Conservation (phyloP, 2,797 vertebrate genomes). For the Notamacropus eugenii region DNA sequence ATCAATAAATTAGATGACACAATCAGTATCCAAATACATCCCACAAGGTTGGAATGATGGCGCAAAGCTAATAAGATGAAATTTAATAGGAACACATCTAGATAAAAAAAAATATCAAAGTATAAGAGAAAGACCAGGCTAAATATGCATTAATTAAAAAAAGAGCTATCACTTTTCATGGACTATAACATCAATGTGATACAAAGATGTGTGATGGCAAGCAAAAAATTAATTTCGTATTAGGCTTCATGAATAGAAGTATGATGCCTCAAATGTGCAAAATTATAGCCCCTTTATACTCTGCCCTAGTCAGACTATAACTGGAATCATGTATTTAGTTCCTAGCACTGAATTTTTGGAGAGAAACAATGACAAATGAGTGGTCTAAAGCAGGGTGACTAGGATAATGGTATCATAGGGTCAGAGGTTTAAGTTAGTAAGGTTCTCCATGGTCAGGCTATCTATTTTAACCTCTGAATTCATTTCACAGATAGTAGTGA, state of each 20-base stretch:
- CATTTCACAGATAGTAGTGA: background rate
- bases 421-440: background rate
- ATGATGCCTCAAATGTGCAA: background rate
- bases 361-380: background rate
- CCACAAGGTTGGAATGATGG: background rate
- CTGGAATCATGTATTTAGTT: background rate
- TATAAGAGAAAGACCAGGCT: no score
- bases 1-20: background rate
- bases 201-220: background rate
- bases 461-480: background rate
- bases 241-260: background rate
- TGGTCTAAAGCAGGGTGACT: background rate
- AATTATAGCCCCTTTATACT: background rate
- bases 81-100: background rate
- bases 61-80: background rate
- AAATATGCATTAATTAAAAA: background rate
- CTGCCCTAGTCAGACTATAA: background rate
- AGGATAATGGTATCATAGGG: background rate
- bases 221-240: background rate
- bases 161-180: background rate
- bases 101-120: background rate
- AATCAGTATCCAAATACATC: background rate
- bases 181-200: background rate
- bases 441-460: background rate
- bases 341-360: background rate